A percentile compares a stretch with the other conserved stretches of the same genome.
Evolutionary conservation across 1,140 invertebrate genomes (phyloP).

Genomic region (Pseudomyrmex dendroicus): DNA sequence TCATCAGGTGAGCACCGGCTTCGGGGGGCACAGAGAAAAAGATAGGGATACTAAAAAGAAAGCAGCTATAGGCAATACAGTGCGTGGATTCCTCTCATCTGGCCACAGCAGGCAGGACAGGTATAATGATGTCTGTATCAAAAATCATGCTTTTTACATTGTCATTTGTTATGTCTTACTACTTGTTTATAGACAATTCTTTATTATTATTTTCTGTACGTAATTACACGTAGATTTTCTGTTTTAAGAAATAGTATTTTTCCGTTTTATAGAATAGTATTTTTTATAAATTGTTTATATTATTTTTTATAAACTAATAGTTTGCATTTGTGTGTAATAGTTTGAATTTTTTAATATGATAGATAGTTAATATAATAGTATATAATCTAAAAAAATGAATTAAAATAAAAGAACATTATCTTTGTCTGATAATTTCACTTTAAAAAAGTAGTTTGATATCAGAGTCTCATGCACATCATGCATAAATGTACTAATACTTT

Average conservation of each 20-base stretch:
- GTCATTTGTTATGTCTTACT: conserved; percentile 75
- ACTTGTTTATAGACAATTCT: conserved; percentile 63
- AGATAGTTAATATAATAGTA: not conserved
- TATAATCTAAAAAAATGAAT: conserved; percentile 10
- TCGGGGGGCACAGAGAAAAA: conserved; percentile 79
- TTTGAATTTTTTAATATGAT: conserved; percentile 11
- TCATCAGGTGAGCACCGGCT: conserved; percentile 80
- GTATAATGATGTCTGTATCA: conserved; percentile 86
- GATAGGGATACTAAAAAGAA: conserved; percentile 83
- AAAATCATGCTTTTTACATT: conserved; percentile 85
- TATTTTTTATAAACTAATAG: too few relatives aligned
- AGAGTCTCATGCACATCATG: not conserved
- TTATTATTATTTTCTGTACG: conserved; percentile 42
- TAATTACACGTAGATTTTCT: conserved; percentile 7
- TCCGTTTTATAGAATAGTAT: not conserved
- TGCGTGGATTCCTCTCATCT: conserved; percentile 84
- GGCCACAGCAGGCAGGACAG: conserved; percentile 85
- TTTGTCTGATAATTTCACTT: too few relatives aligned
- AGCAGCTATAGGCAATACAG: conserved; percentile 85
- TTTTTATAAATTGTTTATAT: too few relatives aligned
- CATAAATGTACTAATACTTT: not conserved
- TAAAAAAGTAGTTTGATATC: too few relatives aligned
- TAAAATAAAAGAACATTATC: not conserved
- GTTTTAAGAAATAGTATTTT: not conserved
- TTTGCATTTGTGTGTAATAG: too few relatives aligned